Base-by-base conservation (phyloP, 2,113 vertebrate genomes). In the Toxotes jaculatrix region DNA sequence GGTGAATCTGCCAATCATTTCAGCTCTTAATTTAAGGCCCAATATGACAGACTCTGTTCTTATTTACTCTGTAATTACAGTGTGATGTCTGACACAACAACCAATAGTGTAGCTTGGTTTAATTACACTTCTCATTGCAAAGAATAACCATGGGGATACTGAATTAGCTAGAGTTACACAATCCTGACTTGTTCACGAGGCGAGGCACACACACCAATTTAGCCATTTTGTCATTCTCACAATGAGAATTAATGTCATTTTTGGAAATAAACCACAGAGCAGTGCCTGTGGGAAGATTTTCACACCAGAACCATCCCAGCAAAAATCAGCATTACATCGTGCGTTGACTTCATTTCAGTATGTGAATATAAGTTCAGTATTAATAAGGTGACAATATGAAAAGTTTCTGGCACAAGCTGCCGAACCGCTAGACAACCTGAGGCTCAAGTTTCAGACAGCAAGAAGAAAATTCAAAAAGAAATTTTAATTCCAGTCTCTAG, bases 401-500 rank as follows among this genome's bases (percentile, higher is more conserved):
- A 78, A 5, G 63, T 40, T 74, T 34, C 49, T 53, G 42, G 57
- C 34, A 36, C 45, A 79, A 51, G 73, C 67, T 69, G 73, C 76
- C 62, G 61, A 87, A 81, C 43, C 14, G 8, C 32, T 6, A 21
- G 60, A 82, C 65, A 77, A 89, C 71, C 62, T 77, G 79, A 80
- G 78, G 86, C 73, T 63, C 49, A 56, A 67, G 63, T 31, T 56
- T 42, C 66, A 74, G 56, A 81, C 59, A 64, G 68, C 36, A 42
- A 83, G 67, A 49, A 66, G 70, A 47, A 40, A 76, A 88, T 68
- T 70, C 70, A 59, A 69, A 84, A 59, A 72, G n/a, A 47, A 51
- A 63, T 68, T 90, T 87, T 83, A 79, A 87, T 84, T 83, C 83
- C 59, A 64, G 67, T 78, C 86, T 78, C 73, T 60, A 85, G 61